Evolutionary conservation across 2,888 invertebrate genomes (phyloP).

Genomic region (Liodrosophila aerea): DNA sequence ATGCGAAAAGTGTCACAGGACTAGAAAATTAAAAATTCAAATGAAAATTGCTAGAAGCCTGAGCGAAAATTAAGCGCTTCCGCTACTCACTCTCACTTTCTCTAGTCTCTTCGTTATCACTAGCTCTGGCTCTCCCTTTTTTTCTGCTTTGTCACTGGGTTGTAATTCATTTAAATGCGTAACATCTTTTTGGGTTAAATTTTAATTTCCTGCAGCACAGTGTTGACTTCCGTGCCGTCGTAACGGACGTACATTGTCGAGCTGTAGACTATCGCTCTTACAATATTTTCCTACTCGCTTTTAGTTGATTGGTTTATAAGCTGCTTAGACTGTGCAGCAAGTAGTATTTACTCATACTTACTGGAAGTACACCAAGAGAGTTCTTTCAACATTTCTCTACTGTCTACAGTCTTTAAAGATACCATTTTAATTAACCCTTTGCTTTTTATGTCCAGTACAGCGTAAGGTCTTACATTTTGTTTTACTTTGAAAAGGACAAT

Average conservation of each 20-base stretch:
- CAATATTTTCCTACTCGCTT: constrained; percentile 10
- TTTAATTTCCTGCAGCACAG: constrained; percentile 74
- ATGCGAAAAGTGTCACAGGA: constrained; percentile 65
- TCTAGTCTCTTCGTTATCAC: not conserved
- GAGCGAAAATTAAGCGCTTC: constrained; percentile 68
- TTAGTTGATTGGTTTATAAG: constrained; percentile 46
- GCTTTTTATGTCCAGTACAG: constrained; percentile 1
- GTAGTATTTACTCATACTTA: constrained; percentile 22
- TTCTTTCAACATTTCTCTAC: too few relatives aligned
- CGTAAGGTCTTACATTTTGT: constrained; percentile 1
- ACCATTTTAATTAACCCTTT: constrained; percentile 53
- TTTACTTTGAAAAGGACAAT: constrained; percentile 27
- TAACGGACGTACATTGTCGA: constrained; percentile 10
- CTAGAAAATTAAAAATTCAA: constrained; percentile 71
- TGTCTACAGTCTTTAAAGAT: constrained; percentile 8
- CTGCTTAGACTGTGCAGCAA: constrained; percentile 2
- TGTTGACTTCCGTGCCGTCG: constrained; percentile 54
- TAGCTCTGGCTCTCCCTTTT: not conserved
- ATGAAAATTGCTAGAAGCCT: constrained; percentile 48
- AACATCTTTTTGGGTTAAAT: constrained; percentile 61
- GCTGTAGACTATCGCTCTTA: constrained; percentile 7
- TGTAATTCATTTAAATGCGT: constrained; percentile 53
- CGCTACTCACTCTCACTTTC: constrained; percentile 23
- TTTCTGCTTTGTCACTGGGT: constrained; percentile 17
- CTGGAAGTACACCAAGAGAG: not conserved